These are phyloP conservation scores for Melanargia galathea DNA, from an alignment of 2,888 invertebrate species.

Conservation along the genomic window DNA sequence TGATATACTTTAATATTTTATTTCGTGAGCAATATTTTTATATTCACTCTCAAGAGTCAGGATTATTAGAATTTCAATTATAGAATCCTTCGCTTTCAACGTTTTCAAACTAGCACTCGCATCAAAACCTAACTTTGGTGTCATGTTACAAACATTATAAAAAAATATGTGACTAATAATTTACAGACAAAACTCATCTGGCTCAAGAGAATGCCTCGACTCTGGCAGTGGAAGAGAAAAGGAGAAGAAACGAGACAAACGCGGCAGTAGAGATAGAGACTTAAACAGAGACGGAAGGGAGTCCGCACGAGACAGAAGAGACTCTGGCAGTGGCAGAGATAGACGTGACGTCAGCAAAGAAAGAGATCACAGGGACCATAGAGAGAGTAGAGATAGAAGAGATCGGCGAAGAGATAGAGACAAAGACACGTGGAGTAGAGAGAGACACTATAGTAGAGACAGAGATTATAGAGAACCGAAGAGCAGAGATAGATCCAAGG, in stretches of 20 bases:
- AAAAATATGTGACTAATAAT: background rate
- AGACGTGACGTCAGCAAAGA: slow-evolving; percentile 68
- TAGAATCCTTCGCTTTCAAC: no score
- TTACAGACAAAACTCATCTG: slow-evolving; percentile 74
- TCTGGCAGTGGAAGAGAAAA: slow-evolving; percentile 79
- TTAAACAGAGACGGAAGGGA: slow-evolving; percentile 61
- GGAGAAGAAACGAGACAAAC: slow-evolving; percentile 68
- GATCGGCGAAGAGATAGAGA: slow-evolving; percentile 67
- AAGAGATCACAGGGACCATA: slow-evolving; percentile 55
- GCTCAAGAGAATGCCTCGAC: slow-evolving; percentile 74
- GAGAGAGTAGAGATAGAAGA: slow-evolving; percentile 60
- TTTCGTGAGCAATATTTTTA: no score
- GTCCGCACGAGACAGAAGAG: slow-evolving; percentile 71
- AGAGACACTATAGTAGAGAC: slow-evolving; percentile 74
- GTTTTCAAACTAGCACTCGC: no score
- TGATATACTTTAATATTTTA: no score
- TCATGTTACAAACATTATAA: no score
- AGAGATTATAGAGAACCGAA: slow-evolving; percentile 69
- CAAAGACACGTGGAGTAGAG: slow-evolving; percentile 68
- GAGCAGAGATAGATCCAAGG: slow-evolving; percentile 75
- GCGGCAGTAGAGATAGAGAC: slow-evolving; percentile 70
- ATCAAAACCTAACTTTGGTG: no score
- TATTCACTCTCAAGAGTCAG: no score
- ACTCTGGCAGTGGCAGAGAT: slow-evolving; percentile 75
- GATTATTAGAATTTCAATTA: no score